phyloP scores from a whole-genome alignment of 1,140 invertebrate species.

The Tetragnatha versicolor region DNA sequence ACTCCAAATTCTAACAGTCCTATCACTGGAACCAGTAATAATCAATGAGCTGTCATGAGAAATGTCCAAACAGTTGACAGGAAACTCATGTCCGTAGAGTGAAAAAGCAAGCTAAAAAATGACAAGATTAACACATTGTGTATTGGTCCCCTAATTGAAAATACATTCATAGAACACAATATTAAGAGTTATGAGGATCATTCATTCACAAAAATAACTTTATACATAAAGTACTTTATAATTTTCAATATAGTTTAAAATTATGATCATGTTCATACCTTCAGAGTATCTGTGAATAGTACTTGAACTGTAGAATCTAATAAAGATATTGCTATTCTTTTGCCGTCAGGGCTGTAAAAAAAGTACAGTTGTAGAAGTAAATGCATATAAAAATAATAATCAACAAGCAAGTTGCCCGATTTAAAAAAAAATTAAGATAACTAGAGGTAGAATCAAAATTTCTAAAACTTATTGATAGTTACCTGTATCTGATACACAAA shows the following conservation, averaged over 20 bases:
- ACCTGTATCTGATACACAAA: constrained; percentile 71
- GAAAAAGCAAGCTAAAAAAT: constrained; percentile 87
- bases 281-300: constrained; percentile 92
- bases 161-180: too few relatives aligned
- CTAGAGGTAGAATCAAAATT: not conserved
- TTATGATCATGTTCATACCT: too few relatives aligned
- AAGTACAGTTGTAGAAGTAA: constrained; percentile 14
- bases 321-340: constrained; percentile 87
- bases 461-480: not conserved
- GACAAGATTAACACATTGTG: constrained; percentile 51
- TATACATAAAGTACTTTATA: too few relatives aligned
- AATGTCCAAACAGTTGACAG: constrained; percentile 93
- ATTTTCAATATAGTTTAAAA: too few relatives aligned
- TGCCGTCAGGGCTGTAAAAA: constrained; percentile 79
- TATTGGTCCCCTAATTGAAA: too few relatives aligned
- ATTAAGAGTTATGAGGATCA: too few relatives aligned
- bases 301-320: constrained; percentile 95
- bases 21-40: constrained; percentile 92
- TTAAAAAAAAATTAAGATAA: not conserved
- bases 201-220: too few relatives aligned
- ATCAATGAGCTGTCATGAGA: constrained; percentile 89
- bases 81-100: constrained; percentile 95
- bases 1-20: constrained; percentile 98
- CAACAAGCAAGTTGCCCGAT: not conserved
- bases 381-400: constrained; percentile 8